A percentile compares a stretch with the other conserved stretches of the same genome.
These are phyloP conservation scores for Lichenostomus cassidix DNA, from an alignment of 2,113 vertebrate genomes.

Conservation along the genomic window DNA sequence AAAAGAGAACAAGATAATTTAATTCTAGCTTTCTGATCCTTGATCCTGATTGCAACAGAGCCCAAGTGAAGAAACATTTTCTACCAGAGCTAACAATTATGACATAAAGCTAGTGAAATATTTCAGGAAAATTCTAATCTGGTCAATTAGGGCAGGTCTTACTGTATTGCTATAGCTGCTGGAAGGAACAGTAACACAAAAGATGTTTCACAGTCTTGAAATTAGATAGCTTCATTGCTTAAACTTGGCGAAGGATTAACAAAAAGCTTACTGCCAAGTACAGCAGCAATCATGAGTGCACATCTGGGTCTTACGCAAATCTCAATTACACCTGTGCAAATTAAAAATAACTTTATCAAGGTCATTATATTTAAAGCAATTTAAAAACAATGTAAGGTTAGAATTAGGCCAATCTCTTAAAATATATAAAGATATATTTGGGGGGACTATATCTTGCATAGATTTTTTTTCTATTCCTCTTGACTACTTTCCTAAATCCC, in stretches of 20 bases:
- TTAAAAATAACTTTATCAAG: neutral
- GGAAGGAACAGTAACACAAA: neutral
- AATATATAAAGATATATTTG: neutral
- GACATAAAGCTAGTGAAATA: neutral
- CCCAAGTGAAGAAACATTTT: neutral
- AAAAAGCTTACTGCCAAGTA: neutral
- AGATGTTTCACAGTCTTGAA: neutral
- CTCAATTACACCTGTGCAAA: neutral
- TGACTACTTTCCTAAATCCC: neutral
- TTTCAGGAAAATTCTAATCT: neutral
- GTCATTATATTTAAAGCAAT: neutral
- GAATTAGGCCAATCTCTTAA: neutral
- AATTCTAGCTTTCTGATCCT: neutral
- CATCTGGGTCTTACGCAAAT: neutral
- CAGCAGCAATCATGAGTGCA: neutral
- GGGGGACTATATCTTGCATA: neutral
- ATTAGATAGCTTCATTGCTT: neutral
- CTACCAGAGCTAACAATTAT: neutral
- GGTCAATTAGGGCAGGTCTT: neutral
- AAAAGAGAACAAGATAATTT: neutral
- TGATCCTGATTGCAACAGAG: neutral
- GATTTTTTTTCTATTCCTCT: neutral
- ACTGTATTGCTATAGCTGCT: neutral
- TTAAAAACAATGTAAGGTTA: neutral
- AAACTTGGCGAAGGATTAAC: neutral